phyloP scores from a whole-genome alignment of 2,797 vertebrate species.

The Taenioides sp. region DNA sequence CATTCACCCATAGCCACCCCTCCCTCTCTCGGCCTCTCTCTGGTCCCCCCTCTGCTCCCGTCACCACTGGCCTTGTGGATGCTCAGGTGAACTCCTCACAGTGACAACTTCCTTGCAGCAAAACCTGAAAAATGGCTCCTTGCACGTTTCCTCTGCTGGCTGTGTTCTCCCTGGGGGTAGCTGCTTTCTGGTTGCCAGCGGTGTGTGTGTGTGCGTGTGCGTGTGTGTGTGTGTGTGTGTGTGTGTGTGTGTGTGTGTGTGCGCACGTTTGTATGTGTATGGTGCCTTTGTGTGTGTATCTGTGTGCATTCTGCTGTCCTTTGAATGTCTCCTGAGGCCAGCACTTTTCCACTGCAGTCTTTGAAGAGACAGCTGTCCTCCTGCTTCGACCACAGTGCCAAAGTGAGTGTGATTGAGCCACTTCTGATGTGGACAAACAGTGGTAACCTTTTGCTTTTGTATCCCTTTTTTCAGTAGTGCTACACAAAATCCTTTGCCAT shows the following conservation, averaged over 20 bases:
- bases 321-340: constrained; percentile 62
- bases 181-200: constrained; percentile 46
- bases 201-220: constrained; percentile 35
- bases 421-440: constrained; percentile 24
- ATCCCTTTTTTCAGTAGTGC: too few species aligned
- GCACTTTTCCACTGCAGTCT: constrained; percentile 57
- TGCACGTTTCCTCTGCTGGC: constrained; percentile 38
- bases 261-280: constrained; percentile 11
- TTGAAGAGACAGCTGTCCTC: constrained; percentile 59
- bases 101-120: constrained; percentile 65
- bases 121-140: constrained; percentile 51
- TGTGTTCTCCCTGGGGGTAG: constrained; percentile 53
- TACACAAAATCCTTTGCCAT: not conserved
- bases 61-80: constrained; percentile 44
- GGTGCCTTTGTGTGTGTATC: constrained; percentile 14
- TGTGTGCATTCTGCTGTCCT: constrained; percentile 60
- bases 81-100: constrained; percentile 55
- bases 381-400: constrained; percentile 32
- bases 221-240: constrained; percentile 19
- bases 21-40: not conserved
- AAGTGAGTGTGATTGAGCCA: constrained; percentile 20
- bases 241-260: constrained; percentile 26
- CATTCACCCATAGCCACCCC: not conserved
- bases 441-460: not conserved
- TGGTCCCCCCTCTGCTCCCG: constrained; percentile 9